Conservation (phyloP, 2,888 invertebrate genomes). For the Embidobia sp. region DNA sequence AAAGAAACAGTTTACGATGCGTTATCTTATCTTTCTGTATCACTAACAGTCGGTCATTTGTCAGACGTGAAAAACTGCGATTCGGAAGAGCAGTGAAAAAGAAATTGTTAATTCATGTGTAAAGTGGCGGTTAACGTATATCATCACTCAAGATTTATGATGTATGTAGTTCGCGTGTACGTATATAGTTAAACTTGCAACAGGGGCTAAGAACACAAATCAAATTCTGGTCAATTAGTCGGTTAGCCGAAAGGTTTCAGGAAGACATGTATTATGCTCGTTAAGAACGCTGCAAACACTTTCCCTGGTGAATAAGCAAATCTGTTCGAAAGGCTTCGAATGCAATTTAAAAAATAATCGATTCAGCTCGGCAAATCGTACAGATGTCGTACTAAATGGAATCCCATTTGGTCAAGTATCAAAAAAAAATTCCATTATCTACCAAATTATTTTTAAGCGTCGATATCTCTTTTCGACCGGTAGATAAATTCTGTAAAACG, state of each 20-base stretch:
- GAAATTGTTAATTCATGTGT: conserved; percentile 48
- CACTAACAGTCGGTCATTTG: not conserved
- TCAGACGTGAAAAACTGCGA: conserved; percentile 31
- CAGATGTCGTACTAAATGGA: conserved; percentile 47
- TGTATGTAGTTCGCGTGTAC: conserved; percentile 30
- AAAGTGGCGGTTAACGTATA: conserved; percentile 44
- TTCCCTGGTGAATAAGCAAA: conserved; percentile 21
- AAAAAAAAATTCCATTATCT: conserved; percentile 38
- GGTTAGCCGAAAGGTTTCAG: conserved; percentile 8
- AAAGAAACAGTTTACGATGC: not conserved
- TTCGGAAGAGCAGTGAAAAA: conserved; percentile 19
- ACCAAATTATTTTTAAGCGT: conserved; percentile 40
- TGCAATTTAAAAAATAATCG: conserved; percentile 50
- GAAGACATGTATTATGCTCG: conserved; percentile 26
- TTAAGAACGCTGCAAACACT: conserved; percentile 26
- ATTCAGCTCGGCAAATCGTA: conserved; percentile 12
- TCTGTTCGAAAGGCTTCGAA: not conserved
- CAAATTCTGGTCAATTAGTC: conserved; percentile 45
- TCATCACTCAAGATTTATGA: conserved; percentile 51
- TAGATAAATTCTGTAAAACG: not conserved
- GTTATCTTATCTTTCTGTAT: conserved; percentile 22
- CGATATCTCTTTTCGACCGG: not conserved
- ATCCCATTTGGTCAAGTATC: conserved; percentile 51
- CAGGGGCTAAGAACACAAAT: conserved; percentile 27
- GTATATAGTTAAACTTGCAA: conserved; percentile 27